A percentile compares a stretch with the other conserved stretches of the same genome.
Evolutionary conservation across 2,797 vertebrate genomes (phyloP).

Genomic region (Tenualosa ilisha): DNA sequence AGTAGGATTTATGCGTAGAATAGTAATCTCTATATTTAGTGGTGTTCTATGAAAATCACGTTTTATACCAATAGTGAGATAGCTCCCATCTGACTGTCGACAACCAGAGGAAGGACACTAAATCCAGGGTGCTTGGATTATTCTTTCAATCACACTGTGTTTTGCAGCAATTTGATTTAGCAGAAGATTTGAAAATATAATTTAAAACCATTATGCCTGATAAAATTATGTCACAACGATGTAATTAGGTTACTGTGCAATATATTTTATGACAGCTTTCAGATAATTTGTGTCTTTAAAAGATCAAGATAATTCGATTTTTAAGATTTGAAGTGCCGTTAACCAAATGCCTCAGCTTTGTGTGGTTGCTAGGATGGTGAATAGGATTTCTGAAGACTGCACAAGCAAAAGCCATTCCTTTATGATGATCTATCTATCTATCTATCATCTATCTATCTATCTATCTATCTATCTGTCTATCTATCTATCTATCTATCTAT

Average conservation of each 20-base stretch:
- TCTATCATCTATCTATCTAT: no score
- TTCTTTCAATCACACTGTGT: not conserved
- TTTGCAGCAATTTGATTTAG: not conserved
- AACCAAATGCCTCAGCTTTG: constrained; percentile 30
- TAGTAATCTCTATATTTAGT: not conserved
- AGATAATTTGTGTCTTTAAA: constrained; percentile 41
- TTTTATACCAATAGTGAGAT: not conserved
- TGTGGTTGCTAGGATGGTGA: not conserved
- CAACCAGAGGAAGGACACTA: not conserved
- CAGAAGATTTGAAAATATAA: not conserved
- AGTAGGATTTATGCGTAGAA: no score
- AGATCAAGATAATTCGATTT: constrained; percentile 43
- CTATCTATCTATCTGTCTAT: no score
- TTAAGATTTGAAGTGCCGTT: constrained; percentile 25
- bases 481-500: no score
- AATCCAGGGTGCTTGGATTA: not conserved
- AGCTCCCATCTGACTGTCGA: not conserved
- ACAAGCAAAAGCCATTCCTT: not conserved
- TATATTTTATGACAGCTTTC: constrained; percentile 41
- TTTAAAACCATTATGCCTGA: constrained; percentile 9
- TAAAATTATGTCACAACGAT: not conserved
- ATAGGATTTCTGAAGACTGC: not conserved
- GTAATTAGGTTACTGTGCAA: constrained; percentile 46
- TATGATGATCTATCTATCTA: no score
- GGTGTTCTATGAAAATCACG: not conserved